phyloP scores from a whole-genome alignment of 2,888 invertebrate genomes.

The Tortricodes alternella region DNA sequence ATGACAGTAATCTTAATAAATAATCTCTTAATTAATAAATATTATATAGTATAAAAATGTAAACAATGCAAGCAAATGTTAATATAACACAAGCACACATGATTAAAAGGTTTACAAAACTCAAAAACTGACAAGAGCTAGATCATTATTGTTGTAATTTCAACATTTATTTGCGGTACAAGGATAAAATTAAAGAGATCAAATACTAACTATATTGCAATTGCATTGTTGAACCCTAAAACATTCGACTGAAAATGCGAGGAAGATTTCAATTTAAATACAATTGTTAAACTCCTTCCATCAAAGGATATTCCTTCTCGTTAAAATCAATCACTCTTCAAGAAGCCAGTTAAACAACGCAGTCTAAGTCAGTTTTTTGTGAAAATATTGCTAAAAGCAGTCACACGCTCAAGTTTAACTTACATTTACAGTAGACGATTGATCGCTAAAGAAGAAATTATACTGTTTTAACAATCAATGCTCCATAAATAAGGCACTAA shows the following conservation, averaged over 20 bases:
- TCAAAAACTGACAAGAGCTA: no score
- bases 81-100: no score
- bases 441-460: background rate
- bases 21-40: no score
- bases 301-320: background rate
- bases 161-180: no score
- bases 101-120: no score
- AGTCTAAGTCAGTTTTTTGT: conserved; percentile 5
- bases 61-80: no score
- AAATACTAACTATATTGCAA: no score
- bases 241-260: background rate
- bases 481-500: conserved; percentile 7
- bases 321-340: background rate
- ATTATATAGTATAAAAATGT: no score
- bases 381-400: conserved; percentile 5
- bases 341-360: conserved; percentile 4
- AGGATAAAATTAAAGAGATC: no score
- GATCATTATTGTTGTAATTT: no score
- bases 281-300: background rate
- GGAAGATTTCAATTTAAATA: background rate
- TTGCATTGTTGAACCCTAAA: no score
- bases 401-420: conserved; percentile 18
- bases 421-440: conserved; percentile 14
- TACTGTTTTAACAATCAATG: background rate
- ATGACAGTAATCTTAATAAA: no score